Percentiles rank a stretch among this genome's conserved stretches.
phyloP scores from a whole-genome alignment of 2,888 invertebrate species.

The Platerodrilus igneus region DNA sequence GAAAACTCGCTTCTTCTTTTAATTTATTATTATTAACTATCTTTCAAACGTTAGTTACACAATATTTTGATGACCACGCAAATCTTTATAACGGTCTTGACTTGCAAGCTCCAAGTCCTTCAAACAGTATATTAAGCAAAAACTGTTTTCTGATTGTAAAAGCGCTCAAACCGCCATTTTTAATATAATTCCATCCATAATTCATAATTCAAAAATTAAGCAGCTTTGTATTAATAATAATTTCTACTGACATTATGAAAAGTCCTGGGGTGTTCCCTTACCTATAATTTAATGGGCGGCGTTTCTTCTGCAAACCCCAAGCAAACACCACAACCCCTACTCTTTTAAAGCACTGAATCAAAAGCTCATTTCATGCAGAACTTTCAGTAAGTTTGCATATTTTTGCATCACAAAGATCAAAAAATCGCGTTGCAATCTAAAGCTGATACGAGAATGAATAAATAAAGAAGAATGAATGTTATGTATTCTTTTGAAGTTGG shows the following conservation, averaged over 20 bases:
- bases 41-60: too few relatives aligned
- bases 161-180: too few relatives aligned
- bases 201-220: too few relatives aligned
- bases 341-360: constrained; percentile 28
- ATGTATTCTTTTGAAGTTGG: too few relatives aligned
- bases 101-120: too few relatives aligned
- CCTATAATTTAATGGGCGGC: constrained; percentile 40
- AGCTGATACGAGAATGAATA: constrained; percentile 31
- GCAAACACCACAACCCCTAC: constrained; percentile 32
- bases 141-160: too few relatives aligned
- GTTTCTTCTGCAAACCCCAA: constrained; percentile 32
- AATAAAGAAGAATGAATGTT: background rate
- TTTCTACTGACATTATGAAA: constrained; percentile 37
- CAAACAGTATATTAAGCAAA: too few relatives aligned
- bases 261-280: constrained; percentile 37
- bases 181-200: too few relatives aligned
- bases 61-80: too few relatives aligned
- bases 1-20: background rate
- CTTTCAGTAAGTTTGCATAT: constrained; percentile 44
- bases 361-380: constrained; percentile 34
- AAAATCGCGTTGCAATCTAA: constrained; percentile 42
- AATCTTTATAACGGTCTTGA: too few relatives aligned
- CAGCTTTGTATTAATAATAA: constrained; percentile 34
- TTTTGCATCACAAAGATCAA: constrained; percentile 44
- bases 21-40: too few relatives aligned